A percentile compares a stretch with the other conserved stretches of the same genome.
Evolutionary conservation across 2,888 invertebrate genomes (phyloP).

Genomic region (Eustalomyia histrio): DNA sequence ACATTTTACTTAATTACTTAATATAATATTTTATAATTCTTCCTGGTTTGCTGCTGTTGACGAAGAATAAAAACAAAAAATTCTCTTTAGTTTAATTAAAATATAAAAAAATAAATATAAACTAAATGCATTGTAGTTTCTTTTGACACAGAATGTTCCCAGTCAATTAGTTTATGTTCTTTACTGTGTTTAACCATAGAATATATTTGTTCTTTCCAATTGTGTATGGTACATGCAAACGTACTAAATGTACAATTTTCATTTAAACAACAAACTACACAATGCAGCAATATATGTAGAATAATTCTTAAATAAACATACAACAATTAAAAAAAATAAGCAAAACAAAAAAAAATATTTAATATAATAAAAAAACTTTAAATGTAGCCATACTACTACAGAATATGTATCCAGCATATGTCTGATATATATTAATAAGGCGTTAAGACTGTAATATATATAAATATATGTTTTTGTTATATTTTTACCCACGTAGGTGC

Average conservation of each 20-base stretch:
- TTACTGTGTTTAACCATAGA: constrained; percentile 56
- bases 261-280: constrained; percentile 2
- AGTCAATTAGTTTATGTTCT: constrained; percentile 65
- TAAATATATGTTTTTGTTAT: no score
- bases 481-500: no score
- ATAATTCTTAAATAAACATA: constrained; percentile 43
- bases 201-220: constrained; percentile 47
- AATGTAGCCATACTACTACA: constrained; percentile 24
- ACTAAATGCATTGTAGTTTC: neutral
- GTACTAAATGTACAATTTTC: constrained; percentile 9
- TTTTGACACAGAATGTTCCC: constrained; percentile 52
- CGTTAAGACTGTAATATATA: neutral
- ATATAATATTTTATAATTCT: constrained; percentile 16
- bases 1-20: no score
- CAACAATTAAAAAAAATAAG: constrained; percentile 37
- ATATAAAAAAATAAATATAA: neutral
- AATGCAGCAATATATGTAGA: neutral
- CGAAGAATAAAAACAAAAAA: neutral
- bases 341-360: constrained; percentile 1
- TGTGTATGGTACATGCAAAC: neutral
- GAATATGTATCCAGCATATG: constrained; percentile 35
- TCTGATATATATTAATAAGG: neutral
- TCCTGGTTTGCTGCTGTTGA: constrained; percentile 19
- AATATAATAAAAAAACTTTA: neutral
- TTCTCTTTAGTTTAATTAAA: constrained; percentile 36